Base-by-base conservation (phyloP, 35 echinoderm and acorn worm species). In the Heliocidaris tuberculata region DNA sequence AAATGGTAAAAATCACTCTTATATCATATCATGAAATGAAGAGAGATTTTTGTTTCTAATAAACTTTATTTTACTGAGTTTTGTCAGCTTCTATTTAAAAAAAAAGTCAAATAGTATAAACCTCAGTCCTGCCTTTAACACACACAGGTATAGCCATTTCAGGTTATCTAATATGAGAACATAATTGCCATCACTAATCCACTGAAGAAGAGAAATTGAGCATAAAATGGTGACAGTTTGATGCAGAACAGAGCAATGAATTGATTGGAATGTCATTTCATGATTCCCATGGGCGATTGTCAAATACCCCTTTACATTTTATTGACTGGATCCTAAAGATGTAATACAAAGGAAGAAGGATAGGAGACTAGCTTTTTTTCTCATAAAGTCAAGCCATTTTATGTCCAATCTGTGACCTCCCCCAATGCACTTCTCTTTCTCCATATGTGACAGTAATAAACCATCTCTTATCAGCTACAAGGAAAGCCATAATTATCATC, bases 401-500 rank as follows among this genome's bases (percentile, higher is more conserved):
- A 78, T 78, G 5, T 78, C 65, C 65, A 78, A 29, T 78, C 6
- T 78, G 65, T 78, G 65, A 78, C 65, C 65, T 78, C 7, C 65
- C 17, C 65, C 65, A 78, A n/a, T n/a, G 65, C 65, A 17, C 65
- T n/a, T n/a, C 15, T 42, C 35, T 42, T 42, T 56, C 52, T 56
- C 65, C 27, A 21, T 27, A 78, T 27, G 65, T 78, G 65, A 78
- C 17, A 7, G 5, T 78, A 78, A 78, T 78, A 78, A 78, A n/a
- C 0, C 24, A 78, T 78, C 65, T n/a, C 17, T 78, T 78, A 78
- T 78, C 65, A 78, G 65, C 8, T 78, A 0, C 27, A 78, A 78
- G 65, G 65, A 78, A 78, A 78, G 65, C 65, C 65, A 78, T 78
- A n/a, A 78, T 78, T 78, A 78, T 78, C 65, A 78, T 78, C 65